Percentiles rank a stretch among this genome's conserved stretches.
Conservation (phyloP, 2,797 vertebrate species). For the Aselliscus stoliczkanus region DNA sequence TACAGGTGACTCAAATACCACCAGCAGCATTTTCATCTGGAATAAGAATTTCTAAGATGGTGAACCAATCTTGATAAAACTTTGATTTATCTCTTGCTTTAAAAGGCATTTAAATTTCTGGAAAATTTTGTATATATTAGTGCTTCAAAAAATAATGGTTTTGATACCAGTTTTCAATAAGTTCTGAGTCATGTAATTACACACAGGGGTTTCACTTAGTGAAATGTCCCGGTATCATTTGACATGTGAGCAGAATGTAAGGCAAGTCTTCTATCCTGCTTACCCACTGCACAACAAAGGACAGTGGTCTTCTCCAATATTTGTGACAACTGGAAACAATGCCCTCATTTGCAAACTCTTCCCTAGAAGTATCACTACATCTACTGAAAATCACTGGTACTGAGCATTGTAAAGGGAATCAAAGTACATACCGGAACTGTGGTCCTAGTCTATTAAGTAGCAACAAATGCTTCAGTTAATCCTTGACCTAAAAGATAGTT, state of each 20-base stretch:
- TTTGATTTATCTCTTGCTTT: background rate
- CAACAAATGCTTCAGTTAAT: background rate
- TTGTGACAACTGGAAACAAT: background rate
- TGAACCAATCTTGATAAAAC: background rate
- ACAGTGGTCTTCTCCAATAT: background rate
- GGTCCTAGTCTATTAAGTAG: background rate
- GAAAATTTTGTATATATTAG: background rate
- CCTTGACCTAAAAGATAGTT: background rate
- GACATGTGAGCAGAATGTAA: background rate
- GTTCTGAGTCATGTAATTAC: background rate
- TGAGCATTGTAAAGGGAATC: background rate
- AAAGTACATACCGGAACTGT: background rate
- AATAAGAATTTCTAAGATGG: background rate
- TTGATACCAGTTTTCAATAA: background rate
- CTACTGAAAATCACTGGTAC: background rate
- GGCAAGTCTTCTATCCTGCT: background rate
- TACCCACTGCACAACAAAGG: fast-evolving
- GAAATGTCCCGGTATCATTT: background rate
- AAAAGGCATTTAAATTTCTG: background rate
- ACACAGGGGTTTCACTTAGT: background rate
- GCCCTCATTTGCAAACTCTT: background rate
- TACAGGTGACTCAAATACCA: background rate
- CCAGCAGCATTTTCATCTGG: background rate
- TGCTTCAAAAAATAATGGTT: background rate
- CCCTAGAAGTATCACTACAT: fast-evolving